Evolutionary conservation across 2,113 vertebrate species (phyloP).

Genomic region (Pungitius pungitius): DNA sequence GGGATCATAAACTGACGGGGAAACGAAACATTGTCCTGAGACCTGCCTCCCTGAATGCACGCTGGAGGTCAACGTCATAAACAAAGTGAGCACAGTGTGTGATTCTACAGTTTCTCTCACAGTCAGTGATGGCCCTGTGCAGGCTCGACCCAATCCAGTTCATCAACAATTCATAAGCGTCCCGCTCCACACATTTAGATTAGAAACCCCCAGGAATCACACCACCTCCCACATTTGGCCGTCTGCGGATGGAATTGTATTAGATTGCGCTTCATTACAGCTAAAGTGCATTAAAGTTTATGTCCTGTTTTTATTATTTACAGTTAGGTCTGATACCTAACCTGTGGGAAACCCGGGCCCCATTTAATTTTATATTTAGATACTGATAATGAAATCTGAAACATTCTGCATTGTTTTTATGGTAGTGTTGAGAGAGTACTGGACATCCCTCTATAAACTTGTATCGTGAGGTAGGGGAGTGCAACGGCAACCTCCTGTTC

Average conservation of each 20-base stretch:
- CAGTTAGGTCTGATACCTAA: neutral
- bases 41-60: too few species aligned
- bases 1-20: neutral
- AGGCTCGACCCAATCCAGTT: neutral
- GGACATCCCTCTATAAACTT: neutral
- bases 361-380: neutral
- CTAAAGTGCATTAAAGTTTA: neutral
- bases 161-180: neutral
- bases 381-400: neutral
- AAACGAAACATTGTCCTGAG: neutral
- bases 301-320: neutral
- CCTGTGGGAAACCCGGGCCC: neutral
- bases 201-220: conserved; percentile 26
- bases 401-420: neutral
- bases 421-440: neutral
- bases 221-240: conserved; percentile 46
- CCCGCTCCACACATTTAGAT: conserved; percentile 12
- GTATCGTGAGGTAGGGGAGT: neutral
- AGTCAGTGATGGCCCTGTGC: conserved; percentile 10
- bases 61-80: neutral
- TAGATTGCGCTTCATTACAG: neutral
- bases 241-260: conserved; percentile 29
- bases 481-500: neutral
- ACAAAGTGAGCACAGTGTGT: neutral
- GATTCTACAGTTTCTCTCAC: neutral